Evolutionary conservation across 2,113 vertebrate genomes (phyloP).

Genomic region (Mastomys natalensis): DNA sequence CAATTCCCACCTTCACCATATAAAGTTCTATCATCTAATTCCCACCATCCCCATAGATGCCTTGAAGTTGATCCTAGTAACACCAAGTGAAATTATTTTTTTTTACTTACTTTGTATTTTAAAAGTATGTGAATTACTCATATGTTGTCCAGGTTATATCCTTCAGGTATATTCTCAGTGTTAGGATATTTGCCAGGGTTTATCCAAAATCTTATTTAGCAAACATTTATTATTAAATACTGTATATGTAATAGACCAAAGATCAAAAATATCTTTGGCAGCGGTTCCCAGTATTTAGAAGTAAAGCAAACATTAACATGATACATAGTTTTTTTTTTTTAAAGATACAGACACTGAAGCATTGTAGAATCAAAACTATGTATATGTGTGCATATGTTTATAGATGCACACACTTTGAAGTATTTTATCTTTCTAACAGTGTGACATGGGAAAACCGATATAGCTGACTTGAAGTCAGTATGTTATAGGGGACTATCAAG

Average conservation of each 20-base stretch:
- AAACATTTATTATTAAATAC: constrained; percentile 41
- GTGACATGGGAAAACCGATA: neutral
- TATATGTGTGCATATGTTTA: neutral
- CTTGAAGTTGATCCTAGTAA: constrained; percentile 32
- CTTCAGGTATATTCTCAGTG: constrained; percentile 30
- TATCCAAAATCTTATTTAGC: constrained; percentile 51
- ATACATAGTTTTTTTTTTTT: constrained; percentile 2
- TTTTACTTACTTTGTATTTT: constrained; percentile 22
- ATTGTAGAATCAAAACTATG: constrained; percentile 48
- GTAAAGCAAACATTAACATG: constrained; percentile 43
- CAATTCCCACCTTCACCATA: neutral
- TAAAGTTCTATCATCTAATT: constrained; percentile 21
- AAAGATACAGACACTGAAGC: constrained; percentile 3
- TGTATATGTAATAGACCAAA: neutral
- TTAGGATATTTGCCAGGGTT: constrained; percentile 16
- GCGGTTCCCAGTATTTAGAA: constrained; percentile 19
- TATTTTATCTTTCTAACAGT: neutral
- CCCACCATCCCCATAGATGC: neutral
- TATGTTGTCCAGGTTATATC: constrained; percentile 16
- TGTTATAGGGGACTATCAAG: neutral
- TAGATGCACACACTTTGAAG: neutral
- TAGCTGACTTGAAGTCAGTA: neutral
- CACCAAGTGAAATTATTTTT: constrained; percentile 16
- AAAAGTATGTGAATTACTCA: constrained; percentile 1
- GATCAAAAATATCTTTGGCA: constrained; percentile 57